Conservation (phyloP, 1,140 invertebrate species). For the Hypsibius dujardini region DNA sequence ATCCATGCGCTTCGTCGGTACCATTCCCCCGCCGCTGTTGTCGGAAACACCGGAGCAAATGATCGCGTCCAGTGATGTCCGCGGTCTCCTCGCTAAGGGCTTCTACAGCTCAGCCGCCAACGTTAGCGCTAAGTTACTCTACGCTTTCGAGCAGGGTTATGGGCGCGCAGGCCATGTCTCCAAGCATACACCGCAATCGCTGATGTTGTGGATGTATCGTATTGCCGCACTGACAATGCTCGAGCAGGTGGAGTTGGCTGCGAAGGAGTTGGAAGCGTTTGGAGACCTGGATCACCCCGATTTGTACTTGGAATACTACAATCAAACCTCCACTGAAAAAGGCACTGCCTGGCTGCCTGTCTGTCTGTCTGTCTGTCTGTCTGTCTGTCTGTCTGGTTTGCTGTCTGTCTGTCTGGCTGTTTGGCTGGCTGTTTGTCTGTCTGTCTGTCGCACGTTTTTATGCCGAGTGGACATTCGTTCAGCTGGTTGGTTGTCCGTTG, state of each 20-base stretch:
- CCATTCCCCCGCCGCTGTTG: slow-evolving; percentile 2
- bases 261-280: slow-evolving; percentile 6
- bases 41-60: neutral
- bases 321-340: neutral
- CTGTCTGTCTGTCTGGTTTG: no score
- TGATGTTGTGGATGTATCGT: neutral
- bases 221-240: neutral
- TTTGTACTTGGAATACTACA: neutral
- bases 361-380: no score
- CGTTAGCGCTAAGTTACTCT: neutral
- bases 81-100: neutral
- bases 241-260: neutral
- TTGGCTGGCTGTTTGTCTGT: no score
- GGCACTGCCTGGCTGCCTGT: no score
- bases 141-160: neutral
- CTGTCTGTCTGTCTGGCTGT: no score
- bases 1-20: neutral
- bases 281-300: slow-evolving; percentile 12
- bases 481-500: neutral
- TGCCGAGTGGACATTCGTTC: no score
- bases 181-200: neutral
- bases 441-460: no score
- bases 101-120: slow-evolving; percentile 14
- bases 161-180: neutral
- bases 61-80: neutral